Percentiles rank a stretch among this genome's conserved stretches.
Evolutionary conservation across 2,113 vertebrate species (phyloP).

Genomic region (Python bivittatus): DNA sequence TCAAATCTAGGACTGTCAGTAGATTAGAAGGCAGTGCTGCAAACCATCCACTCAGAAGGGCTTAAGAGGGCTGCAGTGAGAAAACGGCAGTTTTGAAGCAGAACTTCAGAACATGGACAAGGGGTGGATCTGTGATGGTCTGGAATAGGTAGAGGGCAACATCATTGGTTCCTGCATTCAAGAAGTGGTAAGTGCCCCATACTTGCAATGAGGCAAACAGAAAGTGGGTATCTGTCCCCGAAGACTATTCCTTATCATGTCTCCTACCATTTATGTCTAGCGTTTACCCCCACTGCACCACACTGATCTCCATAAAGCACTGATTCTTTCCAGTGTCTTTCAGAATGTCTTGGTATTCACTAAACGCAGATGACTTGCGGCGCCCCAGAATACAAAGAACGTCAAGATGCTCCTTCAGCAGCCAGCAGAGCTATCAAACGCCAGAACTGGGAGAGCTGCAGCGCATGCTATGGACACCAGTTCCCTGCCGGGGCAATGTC

Average conservation of each 20-base stretch:
- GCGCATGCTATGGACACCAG: slow-evolving; percentile 79
- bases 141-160: no score
- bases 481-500: slow-evolving; percentile 71
- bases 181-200: no score
- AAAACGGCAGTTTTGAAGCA: no score
- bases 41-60: no score
- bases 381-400: slow-evolving; percentile 37
- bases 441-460: slow-evolving; percentile 82
- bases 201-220: not conserved
- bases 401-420: not conserved
- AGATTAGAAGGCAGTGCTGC: no score
- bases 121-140: no score
- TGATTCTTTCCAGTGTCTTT: slow-evolving; percentile 6
- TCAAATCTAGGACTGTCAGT: no score
- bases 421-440: slow-evolving; percentile 66
- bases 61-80: no score
- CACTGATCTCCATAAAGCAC: not conserved
- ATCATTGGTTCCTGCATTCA: no score
- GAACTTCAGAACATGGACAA: no score
- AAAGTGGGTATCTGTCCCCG: not conserved
- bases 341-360: slow-evolving; percentile 67
- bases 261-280: not conserved
- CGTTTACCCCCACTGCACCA: not conserved
- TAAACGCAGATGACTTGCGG: slow-evolving; percentile 55
- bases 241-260: not conserved